Conservation (phyloP, 2,888 invertebrate species). For the Dugesia japonica region DNA sequence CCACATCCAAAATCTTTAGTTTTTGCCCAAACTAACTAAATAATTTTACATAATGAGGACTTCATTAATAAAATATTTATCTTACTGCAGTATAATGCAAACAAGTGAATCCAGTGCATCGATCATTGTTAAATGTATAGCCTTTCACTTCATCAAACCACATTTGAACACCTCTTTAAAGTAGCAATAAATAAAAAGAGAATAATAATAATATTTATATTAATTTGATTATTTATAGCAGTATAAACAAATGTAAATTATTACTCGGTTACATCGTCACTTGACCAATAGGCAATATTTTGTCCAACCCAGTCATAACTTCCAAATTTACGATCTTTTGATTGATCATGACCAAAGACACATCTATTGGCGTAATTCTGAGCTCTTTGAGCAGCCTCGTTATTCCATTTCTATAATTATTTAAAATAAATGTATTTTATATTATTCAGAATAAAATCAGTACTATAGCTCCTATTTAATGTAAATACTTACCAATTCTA, state of each 20-base stretch:
- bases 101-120: slow-evolving; percentile 17
- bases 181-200: background rate
- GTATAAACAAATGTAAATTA: no score
- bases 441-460: background rate
- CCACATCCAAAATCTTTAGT: slow-evolving; percentile 26
- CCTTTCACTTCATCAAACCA: slow-evolving; percentile 8
- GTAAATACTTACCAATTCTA: background rate
- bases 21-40: slow-evolving; percentile 27
- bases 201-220: background rate
- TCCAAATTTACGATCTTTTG: slow-evolving; percentile 4
- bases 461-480: background rate
- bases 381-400: slow-evolving; percentile 16
- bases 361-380: slow-evolving; percentile 21
- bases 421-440: background rate
- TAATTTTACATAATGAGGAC: background rate
- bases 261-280: background rate
- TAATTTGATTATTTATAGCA: no score
- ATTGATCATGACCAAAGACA: background rate
- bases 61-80: no score
- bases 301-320: slow-evolving; percentile 25
- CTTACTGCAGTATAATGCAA: slow-evolving; percentile 7
- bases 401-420: slow-evolving; percentile 17
- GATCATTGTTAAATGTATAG: background rate
- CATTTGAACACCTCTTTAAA: slow-evolving; percentile 4
- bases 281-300: slow-evolving; percentile 11